Base-by-base conservation (phyloP, 1,140 invertebrate species). In the Samia ricini region DNA sequence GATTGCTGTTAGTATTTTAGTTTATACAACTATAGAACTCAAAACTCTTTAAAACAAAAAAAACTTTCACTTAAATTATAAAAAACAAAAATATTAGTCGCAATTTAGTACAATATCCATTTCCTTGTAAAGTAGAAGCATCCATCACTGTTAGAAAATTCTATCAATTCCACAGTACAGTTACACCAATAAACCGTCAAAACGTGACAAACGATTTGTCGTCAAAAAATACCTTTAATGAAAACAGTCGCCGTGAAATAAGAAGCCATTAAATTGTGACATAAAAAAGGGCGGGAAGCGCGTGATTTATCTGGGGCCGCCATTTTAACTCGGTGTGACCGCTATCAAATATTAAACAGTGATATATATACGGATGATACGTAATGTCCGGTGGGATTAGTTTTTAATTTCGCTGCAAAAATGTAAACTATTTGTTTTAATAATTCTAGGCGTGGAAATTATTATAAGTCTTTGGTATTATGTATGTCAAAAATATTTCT, bases 301-400 rank as follows among this genome's bases (percentile, higher is more conserved):
- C 29, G 59, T 69, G 66, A 64, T 69, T 59, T 68, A 64, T 61
- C 50, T 24, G 57, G 57, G 55, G 58, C 60, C 66, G 63, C 66
- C 66, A 64, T 69, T 49, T 64, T 64, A 60, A 51, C 3, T 51
- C 56, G 55, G 22, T 52, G 55, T 55, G 50, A 50, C 62, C 62
- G 60, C 60, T 56, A 64, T 69, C 59, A 64, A 69, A 69, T 64
- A 64, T 69, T 68, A 56, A 68, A 61, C 57, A 20, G 15, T n/a
- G 29, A 60, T n/a, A 63, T 63, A 56, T 51, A 58, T 63, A 60
- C 56, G 57, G 19, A 26, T 26, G 52, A 19, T 20, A 4, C 42
- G 56, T 12, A 15, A 24, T 48, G 18, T 59, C 36, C 29, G 20
- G 26, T 4, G 4, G 55, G 55, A 56, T 36, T 36, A 10, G 19